phyloP scores from a whole-genome alignment of 2,797 vertebrate genomes.

The Mormyrops boulengeri region DNA sequence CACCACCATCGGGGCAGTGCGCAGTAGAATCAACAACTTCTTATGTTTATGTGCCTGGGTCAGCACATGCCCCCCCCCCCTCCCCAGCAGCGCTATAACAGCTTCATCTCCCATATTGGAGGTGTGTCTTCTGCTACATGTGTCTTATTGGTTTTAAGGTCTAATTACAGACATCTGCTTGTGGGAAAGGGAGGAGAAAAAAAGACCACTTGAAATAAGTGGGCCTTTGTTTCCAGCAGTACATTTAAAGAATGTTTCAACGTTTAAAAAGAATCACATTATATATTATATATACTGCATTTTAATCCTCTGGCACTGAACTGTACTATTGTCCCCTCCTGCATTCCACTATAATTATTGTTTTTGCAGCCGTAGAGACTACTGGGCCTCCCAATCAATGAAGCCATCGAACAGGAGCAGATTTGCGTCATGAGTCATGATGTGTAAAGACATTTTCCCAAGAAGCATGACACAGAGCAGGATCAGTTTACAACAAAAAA shows the following conservation, averaged over 20 bases:
- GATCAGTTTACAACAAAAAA: neutral
- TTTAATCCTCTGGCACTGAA: neutral
- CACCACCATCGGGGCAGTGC: too few relatives aligned
- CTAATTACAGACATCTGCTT: slow-evolving; percentile 11
- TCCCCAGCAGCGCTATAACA: too few relatives aligned
- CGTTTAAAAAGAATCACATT: neutral
- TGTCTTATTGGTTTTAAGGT: neutral
- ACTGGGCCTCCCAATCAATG: neutral
- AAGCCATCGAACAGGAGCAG: neutral
- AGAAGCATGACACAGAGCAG: neutral
- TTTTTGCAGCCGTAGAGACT: neutral
- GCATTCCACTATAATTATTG: slow-evolving; percentile 11
- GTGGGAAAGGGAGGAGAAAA: neutral
- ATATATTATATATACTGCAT: neutral
- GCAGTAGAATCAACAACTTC: neutral
- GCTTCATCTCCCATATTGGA: neutral
- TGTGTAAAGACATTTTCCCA: neutral
- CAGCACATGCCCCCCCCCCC: neutral
- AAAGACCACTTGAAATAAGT: neutral
- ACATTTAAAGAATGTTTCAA: neutral
- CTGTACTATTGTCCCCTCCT: neutral
- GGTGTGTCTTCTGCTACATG: neutral
- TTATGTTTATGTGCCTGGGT: neutral
- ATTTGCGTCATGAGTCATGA: neutral
- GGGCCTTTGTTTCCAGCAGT: neutral